Base-by-base conservation (phyloP, 2,113 vertebrate species). In the Chionomys nivalis region DNA sequence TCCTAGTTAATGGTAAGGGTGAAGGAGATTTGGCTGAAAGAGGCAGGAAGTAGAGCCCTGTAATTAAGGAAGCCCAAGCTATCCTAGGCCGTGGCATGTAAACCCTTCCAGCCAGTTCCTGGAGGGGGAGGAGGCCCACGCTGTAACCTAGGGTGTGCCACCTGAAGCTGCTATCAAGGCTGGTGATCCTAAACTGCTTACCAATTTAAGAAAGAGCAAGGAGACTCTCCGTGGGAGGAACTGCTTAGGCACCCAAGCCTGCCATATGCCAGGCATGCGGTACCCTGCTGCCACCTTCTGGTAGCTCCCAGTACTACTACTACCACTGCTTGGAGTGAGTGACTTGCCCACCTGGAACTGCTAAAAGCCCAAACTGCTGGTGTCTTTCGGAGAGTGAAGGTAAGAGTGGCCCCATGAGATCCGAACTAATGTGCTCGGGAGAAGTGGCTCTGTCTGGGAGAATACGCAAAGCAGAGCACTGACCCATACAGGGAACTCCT, bases 21-120 rank as follows among this genome's bases (percentile, higher is more conserved):
- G 97, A 97, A 97, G 97, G 91, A 95, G 86, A 95, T 72, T 94
- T 97, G 96, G 94, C 96, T 83, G n/a, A 89, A 66, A 93, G 79
- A 94, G 66, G 73, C 96, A 95, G 96, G 96, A 97, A 98, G 96
- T 91, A 44, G 77, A 39, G 76, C 90, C 63, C 86, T 87, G 72
- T 91, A 94, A 97, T 96, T 97, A 97, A 95, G 95, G 94, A 97
- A 97, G 94, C 78, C 13, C 72, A 70, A 91, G 89, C 58, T 55
- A 83, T 89, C 88, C 78, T 73, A 89, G 88, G 79, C 66, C 72
- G 6, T 2, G 73, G 77, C 88, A 95, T 96, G 95, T 96, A 96
- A 97, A 97, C 92, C 52, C 88, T 94, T 90, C 90, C 65, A 10
- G 90, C 42, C 70, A 94, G 94, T 97, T 96, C 96, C 96, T 94